These are phyloP conservation scores for Tricholaema leucomelas DNA, from an alignment of 2,113 vertebrate species.

Conservation along the genomic window DNA sequence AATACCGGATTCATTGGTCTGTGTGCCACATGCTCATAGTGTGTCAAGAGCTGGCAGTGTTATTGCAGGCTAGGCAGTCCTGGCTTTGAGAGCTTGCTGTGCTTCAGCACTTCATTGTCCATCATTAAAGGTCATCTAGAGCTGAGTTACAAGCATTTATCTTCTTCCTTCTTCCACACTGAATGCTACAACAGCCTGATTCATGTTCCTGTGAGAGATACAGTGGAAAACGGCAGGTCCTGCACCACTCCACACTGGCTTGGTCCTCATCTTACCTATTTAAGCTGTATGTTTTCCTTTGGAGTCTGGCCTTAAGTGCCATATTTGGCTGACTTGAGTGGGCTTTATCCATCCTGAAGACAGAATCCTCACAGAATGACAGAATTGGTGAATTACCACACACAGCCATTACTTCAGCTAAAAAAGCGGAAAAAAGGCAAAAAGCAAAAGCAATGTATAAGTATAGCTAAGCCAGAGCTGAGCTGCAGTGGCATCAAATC, in stretches of 20 bases:
- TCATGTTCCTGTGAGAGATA: background rate
- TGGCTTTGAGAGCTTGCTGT: background rate
- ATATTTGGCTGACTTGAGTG: background rate
- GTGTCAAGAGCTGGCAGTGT: background rate
- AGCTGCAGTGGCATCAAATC: background rate
- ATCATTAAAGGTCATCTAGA: background rate
- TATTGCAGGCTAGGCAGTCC: background rate
- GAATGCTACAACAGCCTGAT: background rate
- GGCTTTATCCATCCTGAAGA: background rate
- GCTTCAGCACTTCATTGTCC: background rate
- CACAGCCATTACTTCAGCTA: background rate
- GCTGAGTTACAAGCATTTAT: background rate
- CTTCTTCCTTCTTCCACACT: background rate
- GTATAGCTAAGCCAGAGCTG: background rate
- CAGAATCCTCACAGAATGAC: too few species aligned
- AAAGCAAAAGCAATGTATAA: background rate
- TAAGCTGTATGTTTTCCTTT: background rate
- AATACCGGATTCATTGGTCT: background rate
- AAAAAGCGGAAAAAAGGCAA: background rate
- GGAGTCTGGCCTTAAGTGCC: background rate
- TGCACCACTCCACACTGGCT: background rate
- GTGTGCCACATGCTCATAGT: background rate
- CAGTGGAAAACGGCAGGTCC: background rate
- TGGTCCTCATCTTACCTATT: accelerated
- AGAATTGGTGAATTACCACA: too few species aligned